Evolutionary conservation across 2,113 vertebrate genomes (phyloP).

Genomic region (Glareola pratincola): DNA sequence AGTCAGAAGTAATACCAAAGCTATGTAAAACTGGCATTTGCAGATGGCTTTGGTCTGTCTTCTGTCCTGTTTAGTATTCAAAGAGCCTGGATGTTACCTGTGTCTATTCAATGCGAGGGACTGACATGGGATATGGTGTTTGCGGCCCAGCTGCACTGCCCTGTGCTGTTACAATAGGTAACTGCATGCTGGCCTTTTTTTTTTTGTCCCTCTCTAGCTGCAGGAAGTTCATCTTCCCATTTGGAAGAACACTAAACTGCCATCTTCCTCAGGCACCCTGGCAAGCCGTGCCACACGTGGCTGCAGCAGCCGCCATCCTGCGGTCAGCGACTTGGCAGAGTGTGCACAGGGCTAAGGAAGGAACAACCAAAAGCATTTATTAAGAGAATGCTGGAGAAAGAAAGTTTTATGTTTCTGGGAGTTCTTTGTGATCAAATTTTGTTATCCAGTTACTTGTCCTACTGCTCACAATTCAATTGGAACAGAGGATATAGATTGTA

Average conservation of each 20-base stretch:
- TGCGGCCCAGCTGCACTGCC: not conserved
- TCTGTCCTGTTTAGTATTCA: not conserved
- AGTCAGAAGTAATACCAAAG: not conserved
- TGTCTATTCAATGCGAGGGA: not conserved
- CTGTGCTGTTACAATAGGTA: not conserved
- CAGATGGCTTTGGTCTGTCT: not conserved
- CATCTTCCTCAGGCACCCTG: not conserved
- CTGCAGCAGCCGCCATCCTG: not conserved
- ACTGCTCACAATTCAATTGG: not conserved
- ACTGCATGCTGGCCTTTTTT: not conserved
- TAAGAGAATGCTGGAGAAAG: not conserved
- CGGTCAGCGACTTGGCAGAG: not conserved
- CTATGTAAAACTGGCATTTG: not conserved
- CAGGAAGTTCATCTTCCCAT: not conserved
- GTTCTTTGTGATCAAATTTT: not conserved
- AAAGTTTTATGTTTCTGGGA: not conserved
- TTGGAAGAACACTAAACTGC: not conserved
- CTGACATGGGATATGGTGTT: not conserved
- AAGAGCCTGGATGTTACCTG: not conserved
- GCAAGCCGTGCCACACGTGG: fast-evolving
- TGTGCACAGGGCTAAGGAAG: not conserved
- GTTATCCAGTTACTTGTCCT: not conserved
- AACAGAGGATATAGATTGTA: not conserved
- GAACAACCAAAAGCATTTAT: not conserved
- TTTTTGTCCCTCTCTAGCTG: not conserved